phyloP scores from a whole-genome alignment of 1,140 invertebrate species.

The Drosophila pectinifera region DNA sequence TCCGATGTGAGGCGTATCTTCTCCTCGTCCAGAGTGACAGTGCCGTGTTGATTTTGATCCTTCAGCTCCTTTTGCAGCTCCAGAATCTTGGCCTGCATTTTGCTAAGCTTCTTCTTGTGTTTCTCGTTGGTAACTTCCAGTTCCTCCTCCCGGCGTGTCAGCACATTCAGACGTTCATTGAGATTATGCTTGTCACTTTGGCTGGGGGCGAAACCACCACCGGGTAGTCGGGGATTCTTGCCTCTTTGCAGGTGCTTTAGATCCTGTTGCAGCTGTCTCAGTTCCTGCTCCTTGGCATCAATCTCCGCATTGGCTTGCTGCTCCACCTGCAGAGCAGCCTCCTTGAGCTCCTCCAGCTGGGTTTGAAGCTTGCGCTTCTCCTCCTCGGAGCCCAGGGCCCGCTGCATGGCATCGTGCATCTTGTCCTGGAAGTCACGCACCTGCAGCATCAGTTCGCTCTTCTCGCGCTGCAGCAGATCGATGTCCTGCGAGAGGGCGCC shows the following conservation, averaged over 20 bases:
- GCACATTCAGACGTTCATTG: conserved; percentile 65
- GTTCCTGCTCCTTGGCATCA: conserved; percentile 69
- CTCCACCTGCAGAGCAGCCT: conserved; percentile 88
- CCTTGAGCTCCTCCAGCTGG: conserved; percentile 87
- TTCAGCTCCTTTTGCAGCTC: conserved; percentile 57
- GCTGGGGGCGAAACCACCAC: conserved; percentile 6
- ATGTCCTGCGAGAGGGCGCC: conserved; percentile 85
- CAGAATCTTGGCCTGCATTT: conserved; percentile 57
- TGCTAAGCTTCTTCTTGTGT: conserved; percentile 66
- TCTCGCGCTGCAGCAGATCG: conserved; percentile 86
- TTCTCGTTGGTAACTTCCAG: conserved; percentile 63
- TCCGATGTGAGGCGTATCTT: conserved; percentile 72
- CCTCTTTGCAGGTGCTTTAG: conserved; percentile 30
- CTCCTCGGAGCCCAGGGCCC: conserved; percentile 87
- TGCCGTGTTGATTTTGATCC: conserved; percentile 32
- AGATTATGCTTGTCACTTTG: conserved; percentile 61
- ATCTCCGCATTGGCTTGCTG: conserved; percentile 85
- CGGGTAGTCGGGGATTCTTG: conserved; percentile 21
- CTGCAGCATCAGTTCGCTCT: conserved; percentile 86
- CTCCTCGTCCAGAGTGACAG: conserved; percentile 66
- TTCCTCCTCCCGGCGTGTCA: conserved; percentile 69
- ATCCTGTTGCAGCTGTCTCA: conserved; percentile 50
- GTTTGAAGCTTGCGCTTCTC: conserved; percentile 87
- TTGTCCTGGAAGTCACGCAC: conserved; percentile 87
- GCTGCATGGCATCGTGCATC: conserved; percentile 89